Evolutionary conservation across 2,113 vertebrate species (phyloP).

Genomic region (Paramisgurnus dabryanus): DNA sequence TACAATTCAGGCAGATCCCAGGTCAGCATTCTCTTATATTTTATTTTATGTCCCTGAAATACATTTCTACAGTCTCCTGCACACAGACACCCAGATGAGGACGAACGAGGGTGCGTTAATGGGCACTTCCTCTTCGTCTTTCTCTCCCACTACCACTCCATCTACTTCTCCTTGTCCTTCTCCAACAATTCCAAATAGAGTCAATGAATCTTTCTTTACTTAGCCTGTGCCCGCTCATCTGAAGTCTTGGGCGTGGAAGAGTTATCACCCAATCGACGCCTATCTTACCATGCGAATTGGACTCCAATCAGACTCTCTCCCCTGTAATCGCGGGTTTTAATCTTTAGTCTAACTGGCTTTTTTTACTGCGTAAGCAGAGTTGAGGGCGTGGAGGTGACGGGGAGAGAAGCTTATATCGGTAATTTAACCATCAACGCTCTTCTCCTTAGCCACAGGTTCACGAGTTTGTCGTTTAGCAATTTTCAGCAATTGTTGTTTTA

Average conservation of each 20-base stretch:
- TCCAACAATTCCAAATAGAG: slow-evolving; percentile 15
- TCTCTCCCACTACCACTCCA: background rate
- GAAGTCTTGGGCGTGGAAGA: slow-evolving; percentile 19
- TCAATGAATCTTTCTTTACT: slow-evolving; percentile 27
- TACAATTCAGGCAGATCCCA: background rate
- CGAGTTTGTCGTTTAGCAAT: slow-evolving; percentile 36
- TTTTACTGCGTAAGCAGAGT: slow-evolving; percentile 11
- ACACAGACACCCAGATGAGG: slow-evolving; percentile 29
- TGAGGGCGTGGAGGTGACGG: slow-evolving; percentile 15
- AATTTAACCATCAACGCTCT: slow-evolving; percentile 37
- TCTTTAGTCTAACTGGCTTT: slow-evolving; percentile 28
- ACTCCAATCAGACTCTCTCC: background rate
- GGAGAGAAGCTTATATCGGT: slow-evolving; percentile 16
- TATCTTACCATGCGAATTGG: background rate
- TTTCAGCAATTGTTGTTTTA: slow-evolving; percentile 40
- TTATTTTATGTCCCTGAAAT: background rate
- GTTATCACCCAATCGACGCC: slow-evolving; percentile 29
- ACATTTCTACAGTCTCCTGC: slow-evolving; percentile 2
- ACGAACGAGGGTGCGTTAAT: slow-evolving; percentile 27
- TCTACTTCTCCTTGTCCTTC: slow-evolving; percentile 3
- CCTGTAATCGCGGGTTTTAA: slow-evolving; percentile 18
- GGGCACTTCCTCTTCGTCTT: slow-evolving; percentile 4
- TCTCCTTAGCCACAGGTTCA: slow-evolving; percentile 36
- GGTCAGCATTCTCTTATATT: background rate
- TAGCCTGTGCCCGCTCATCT: slow-evolving; percentile 21